These are phyloP conservation scores for Delphinus delphis DNA, from an alignment of 2,113 vertebrate genomes.

Conservation along the genomic window DNA sequence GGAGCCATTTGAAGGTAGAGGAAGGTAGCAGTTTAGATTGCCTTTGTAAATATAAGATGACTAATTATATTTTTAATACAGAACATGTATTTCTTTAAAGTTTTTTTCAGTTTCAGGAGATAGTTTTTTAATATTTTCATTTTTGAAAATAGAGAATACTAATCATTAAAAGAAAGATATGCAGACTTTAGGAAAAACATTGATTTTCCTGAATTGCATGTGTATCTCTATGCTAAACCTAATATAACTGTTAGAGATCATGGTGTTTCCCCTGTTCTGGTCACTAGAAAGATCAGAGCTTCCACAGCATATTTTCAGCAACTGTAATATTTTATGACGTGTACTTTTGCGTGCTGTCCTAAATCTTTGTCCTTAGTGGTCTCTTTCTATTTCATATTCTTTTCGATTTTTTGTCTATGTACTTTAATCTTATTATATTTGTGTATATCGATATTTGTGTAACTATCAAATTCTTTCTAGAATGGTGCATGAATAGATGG, in stretches of 20 bases:
- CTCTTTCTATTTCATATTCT: neutral
- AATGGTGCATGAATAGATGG: neutral
- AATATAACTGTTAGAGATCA: fast-evolving
- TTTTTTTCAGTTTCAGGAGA: neutral
- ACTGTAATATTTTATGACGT: fast-evolving
- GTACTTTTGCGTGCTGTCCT: neutral
- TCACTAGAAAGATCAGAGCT: too few relatives aligned
- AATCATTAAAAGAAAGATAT: neutral
- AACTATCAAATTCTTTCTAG: neutral
- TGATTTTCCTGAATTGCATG: neutral
- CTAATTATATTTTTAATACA: neutral
- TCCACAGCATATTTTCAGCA: neutral
- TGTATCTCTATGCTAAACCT: fast-evolving
- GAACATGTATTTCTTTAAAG: neutral
- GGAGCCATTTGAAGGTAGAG: neutral
- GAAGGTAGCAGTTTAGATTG: neutral
- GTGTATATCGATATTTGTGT: neutral
- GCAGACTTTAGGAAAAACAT: neutral
- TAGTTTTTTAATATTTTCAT: neutral
- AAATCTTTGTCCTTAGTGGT: neutral
- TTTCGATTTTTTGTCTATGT: neutral
- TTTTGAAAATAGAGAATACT: neutral
- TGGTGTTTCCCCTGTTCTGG: neutral
- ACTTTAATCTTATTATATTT: neutral
- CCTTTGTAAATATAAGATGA: neutral